Evolutionary conservation across 1,140 invertebrate species (phyloP).

Genomic region (Linepithema humile): DNA sequence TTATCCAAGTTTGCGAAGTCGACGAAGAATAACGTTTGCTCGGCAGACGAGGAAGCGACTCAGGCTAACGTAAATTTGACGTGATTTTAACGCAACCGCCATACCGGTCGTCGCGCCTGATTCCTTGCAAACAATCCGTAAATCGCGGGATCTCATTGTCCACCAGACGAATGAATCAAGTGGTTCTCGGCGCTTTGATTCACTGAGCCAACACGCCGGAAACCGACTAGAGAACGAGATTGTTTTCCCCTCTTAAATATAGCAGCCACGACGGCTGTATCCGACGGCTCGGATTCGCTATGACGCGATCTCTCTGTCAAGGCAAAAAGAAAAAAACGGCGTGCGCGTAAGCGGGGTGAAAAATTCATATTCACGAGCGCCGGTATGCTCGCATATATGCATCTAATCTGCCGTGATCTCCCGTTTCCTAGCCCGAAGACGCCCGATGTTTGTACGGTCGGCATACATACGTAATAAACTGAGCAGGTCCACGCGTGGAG

Average conservation of each 20-base stretch:
- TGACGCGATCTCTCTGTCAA: not conserved
- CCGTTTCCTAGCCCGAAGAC: slow-evolving; percentile 59
- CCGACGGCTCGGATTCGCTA: not conserved
- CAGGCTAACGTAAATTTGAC: slow-evolving; percentile 18
- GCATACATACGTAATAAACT: not conserved
- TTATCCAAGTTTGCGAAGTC: slow-evolving; percentile 40
- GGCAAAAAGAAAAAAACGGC: not conserved
- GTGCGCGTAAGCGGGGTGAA: slow-evolving; percentile 45
- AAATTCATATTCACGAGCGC: slow-evolving; percentile 73
- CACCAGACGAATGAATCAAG: not conserved
- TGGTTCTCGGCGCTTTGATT: slow-evolving; percentile 28
- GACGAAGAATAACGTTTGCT: slow-evolving; percentile 35
- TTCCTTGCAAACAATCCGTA: slow-evolving; percentile 49
- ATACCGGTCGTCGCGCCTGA: not conserved
- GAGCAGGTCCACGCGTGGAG: not conserved
- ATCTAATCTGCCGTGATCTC: slow-evolving; percentile 60
- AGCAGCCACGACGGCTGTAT: not conserved
- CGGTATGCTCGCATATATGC: slow-evolving; percentile 33
- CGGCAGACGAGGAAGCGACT: not conserved
- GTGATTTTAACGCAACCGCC: slow-evolving; percentile 33
- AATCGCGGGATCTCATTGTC: slow-evolving; percentile 30
- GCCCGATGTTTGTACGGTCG: slow-evolving; percentile 60
- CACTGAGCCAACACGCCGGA: slow-evolving; percentile 27
- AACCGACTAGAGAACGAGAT: slow-evolving; percentile 1
- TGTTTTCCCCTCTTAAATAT: slow-evolving; percentile 2